phyloP scores from a whole-genome alignment of 2,888 invertebrate genomes.

The Pachycephus smyrnensis region DNA sequence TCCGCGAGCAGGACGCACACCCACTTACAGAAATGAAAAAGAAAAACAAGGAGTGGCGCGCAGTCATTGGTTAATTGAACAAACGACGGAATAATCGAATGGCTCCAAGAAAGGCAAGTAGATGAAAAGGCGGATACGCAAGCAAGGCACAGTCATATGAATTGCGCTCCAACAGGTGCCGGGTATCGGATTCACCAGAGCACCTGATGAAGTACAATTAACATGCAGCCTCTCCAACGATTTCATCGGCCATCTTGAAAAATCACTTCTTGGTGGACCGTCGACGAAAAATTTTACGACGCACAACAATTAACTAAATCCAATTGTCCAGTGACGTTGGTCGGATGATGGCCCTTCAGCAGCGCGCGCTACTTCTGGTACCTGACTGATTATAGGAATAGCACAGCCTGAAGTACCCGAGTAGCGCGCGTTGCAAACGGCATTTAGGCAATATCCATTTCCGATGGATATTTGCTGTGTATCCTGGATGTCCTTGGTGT shows the following conservation, averaged over 20 bases:
- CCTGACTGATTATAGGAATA: slow-evolving; percentile 81
- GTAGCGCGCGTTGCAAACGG: slow-evolving; percentile 84
- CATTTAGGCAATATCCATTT: slow-evolving; percentile 22
- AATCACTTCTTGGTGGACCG: background rate
- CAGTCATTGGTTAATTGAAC: background rate
- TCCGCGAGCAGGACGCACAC: background rate
- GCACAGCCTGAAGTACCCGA: slow-evolving; percentile 87
- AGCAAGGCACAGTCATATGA: slow-evolving; percentile 77
- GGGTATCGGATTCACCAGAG: slow-evolving; percentile 93
- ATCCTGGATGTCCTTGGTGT: background rate
- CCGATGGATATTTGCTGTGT: background rate
- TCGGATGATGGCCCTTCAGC: slow-evolving; percentile 69
- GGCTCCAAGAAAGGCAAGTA: background rate
- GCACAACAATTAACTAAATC: background rate
- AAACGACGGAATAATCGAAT: background rate
- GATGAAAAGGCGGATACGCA: background rate
- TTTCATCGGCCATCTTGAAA: slow-evolving; percentile 11
- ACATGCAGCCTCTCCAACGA: slow-evolving; percentile 80
- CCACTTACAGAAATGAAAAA: background rate
- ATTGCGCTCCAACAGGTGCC: slow-evolving; percentile 99
- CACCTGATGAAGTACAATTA: slow-evolving; percentile 99
- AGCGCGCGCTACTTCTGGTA: slow-evolving; percentile 99
- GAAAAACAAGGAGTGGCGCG: background rate
- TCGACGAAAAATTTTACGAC: background rate
- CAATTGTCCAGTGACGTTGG: background rate